Evolutionary conservation across 2,888 invertebrate species (phyloP), one percentile per base, ranked within the genome.

Genomic region (Lasioglossum morio): DNA sequence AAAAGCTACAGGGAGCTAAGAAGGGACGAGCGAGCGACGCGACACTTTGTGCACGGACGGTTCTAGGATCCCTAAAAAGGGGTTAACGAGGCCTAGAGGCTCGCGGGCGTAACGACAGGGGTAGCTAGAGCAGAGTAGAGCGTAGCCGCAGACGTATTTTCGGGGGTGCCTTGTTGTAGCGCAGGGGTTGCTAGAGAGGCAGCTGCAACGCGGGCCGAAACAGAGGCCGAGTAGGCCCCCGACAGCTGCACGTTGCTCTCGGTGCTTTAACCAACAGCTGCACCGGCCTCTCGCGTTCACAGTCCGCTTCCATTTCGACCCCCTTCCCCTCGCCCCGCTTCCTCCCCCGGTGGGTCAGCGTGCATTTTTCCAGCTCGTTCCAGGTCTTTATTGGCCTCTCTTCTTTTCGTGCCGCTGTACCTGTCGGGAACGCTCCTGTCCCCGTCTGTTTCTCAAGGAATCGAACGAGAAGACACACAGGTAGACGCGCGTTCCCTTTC

Each of bases 251-350:
- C 82, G 53, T 30, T 30, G 84, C 87, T 90, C 91, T 92, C 93
- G 94, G 94, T 92, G 94, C 94, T 94, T 94, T 94, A 94, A 72
- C 94, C 92, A 94, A 94, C 94, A 94, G 94, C 94, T 94, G 94
- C 94, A 87, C 90, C 86, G 87, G 87, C 89, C 91, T 89, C 87
- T 89, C 87, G 77, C 82, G 86, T 85, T 87, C 87, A 77, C 88
- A 85, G 85, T 88, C 82, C 90, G 85, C 88, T 87, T 88, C 87
- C 91, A 86, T 86, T 81, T 82, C 85, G 74, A 78, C 75, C 75
- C 73, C 79, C 73, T 37, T 72, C 48, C 63, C 74, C 74, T n/a
- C 43, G 7, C 37, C 63, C 77, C 69, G 27, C 79, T 53, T 53
- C 76, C 69, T 23, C 60, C 34, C 37, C 37, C 34, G n/a, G 10